Conservation (phyloP, 92 coral and sea anemone genomes). For the Micromussa lordhowensis region DNA sequence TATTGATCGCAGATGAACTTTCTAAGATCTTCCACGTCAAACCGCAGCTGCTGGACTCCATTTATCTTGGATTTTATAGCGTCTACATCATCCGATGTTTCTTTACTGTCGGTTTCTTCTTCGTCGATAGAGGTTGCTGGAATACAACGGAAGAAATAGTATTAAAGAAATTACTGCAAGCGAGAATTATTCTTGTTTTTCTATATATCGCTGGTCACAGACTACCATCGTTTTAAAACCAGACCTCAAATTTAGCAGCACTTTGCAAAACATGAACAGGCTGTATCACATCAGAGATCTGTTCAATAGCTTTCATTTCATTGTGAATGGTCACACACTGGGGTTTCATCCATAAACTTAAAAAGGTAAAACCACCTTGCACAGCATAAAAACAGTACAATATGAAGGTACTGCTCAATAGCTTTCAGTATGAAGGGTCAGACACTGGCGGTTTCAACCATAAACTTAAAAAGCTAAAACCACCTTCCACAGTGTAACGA, state of each 20-base stretch:
- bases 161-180: not conserved
- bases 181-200: not conserved
- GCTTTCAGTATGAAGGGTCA: not conserved
- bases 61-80: conserved; percentile 63
- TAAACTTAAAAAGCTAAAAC: not conserved
- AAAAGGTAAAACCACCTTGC: too few species aligned
- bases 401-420: not conserved
- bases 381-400: too few species aligned
- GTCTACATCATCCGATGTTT: conserved; percentile 57
- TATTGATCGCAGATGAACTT: conserved; percentile 85
- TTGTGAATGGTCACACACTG: not conserved
- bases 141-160: not conserved
- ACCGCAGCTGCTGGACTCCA: conserved; percentile 71
- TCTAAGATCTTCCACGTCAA: conserved; percentile 78
- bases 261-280: not conserved
- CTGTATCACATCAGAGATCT: not conserved
- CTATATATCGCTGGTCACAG: not conserved
- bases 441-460: not conserved
- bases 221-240: too few species aligned
- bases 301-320: not conserved
- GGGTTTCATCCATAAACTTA: not conserved
- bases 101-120: conserved; percentile 43
- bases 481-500: not conserved
- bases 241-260: not conserved
- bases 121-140: conserved; percentile 41